Conservation (phyloP, 1,140 invertebrate genomes). For the Helicoverpa armigera region DNA sequence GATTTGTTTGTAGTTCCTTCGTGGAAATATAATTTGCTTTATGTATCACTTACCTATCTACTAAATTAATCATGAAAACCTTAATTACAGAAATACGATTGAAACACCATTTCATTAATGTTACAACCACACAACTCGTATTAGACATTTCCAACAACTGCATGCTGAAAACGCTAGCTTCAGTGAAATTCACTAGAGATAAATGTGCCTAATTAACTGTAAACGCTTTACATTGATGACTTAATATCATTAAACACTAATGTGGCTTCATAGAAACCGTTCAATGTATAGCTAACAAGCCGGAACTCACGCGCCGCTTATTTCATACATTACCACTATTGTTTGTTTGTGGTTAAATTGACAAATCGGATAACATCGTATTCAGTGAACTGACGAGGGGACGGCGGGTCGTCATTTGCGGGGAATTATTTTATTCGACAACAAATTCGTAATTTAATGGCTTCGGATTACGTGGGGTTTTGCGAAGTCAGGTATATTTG, state of each 20-base stretch:
- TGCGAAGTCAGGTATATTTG: too few species aligned
- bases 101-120: too few species aligned
- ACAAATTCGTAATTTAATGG: background rate
- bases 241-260: background rate
- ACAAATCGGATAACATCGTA: conserved; percentile 23
- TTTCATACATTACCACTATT: conserved; percentile 19
- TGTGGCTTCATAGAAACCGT: background rate
- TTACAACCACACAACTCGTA: too few species aligned
- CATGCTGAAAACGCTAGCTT: too few species aligned
- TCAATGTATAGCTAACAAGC: background rate
- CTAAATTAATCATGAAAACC: too few species aligned
- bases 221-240: background rate
- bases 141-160: background rate
- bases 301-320: conserved; percentile 18
- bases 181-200: conserved; percentile 6
- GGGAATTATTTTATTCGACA: conserved; percentile 24
- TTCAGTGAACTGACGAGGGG: conserved; percentile 35
- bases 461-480: background rate
- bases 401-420: conserved; percentile 9
- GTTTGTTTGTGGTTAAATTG: conserved; percentile 22
- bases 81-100: too few species aligned
- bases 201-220: conserved; percentile 14
- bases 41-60: too few species aligned
- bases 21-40: too few species aligned
- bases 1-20: too few species aligned